Base-by-base conservation (phyloP, 1,140 invertebrate genomes). In the Delia radicum region DNA sequence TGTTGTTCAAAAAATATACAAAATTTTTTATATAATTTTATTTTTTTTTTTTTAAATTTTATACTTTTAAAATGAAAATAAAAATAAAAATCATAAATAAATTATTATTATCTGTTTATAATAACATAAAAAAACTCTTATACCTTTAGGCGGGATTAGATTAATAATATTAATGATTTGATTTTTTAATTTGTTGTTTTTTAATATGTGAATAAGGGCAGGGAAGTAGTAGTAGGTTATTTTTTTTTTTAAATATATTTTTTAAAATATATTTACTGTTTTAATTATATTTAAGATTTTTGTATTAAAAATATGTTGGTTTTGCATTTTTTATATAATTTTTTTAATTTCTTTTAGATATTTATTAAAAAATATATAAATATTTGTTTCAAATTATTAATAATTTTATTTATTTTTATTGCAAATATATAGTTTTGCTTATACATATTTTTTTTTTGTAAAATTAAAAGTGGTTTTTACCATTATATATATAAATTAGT, bases 341-440 rank as follows among this genome's bases (percentile, higher is more conserved):
- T 27, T 46, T 72, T 29, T 67, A 29, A 4, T 46, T 26, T 46
- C 26, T 48, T 48, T 48, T 73, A 37, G 26, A 65, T 65, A 28
- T 65, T 65, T 29, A 29, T 28, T 65, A 65, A 55, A 55, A 55
- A 55, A 55, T 55, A 55, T 55, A 55, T 55, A 55, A 55, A 55
- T 55, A 55, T 55, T 55, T 55, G 2, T 21, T 55, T 55, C 3
- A 37, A 10, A 15, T 55, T 69, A 33, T 69, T 73, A 48, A 21
- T 27, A 46, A 73, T 73, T 42, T 73, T 33, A n/a, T 73, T 33
- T 28, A 48, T 37, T 24, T 73, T n/a, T 73, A 73, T 73, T 73
- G 37, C 46, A 55, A 48, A 48, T 73, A 73, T 55, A 73, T 73
- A 73, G 37, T 73, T 55, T 73, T 73, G 71, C 71, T 73, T 73